Base-by-base conservation (phyloP, 2,113 vertebrate genomes). In the Kryptolebias marmoratus region DNA sequence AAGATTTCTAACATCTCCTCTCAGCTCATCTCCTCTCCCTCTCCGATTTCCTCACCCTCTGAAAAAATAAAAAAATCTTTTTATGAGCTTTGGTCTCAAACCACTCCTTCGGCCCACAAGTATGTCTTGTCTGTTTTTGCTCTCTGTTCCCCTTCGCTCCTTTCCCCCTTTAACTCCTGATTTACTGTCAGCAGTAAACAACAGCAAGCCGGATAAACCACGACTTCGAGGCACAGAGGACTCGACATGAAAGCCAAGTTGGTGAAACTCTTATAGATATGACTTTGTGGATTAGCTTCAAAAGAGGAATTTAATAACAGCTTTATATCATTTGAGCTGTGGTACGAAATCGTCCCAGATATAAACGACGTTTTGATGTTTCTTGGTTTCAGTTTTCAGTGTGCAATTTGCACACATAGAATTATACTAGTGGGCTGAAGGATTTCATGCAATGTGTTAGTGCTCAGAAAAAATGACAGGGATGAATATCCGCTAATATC, bases 111-210 rank as follows among this genome's bases (percentile, higher is more conserved):
- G 67, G 59, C 84, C 81, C 77, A 86, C 93, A 93, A 91, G 88
- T 88, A 93, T 93, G 87, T 89, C 77, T 87, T 76, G 63, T 90
- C 88, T 92, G 88, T 87, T 91, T 91, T 90, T 89, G 64, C 80
- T 75, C 85, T 88, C 84, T 78, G 42, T 73, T 31, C 45, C 30
- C 44, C 15, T 8, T 61, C 62, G 69, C 65, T 22, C 61, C 55
- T 66, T n/a, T 31, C 66, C 36, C 32, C 62, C 28, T 79, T 81
- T 84, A 81, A 84, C 80, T 64, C 68, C 77, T 90, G 59, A 60
- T 60, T 60, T 48, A 57, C 71, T 65, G 49, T 11, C 42, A 7
- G 12, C 44, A 1, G 73, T 57, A 83, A 83, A 83, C 69, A 79
- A 81, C 39, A 71, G 52, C 50, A 64, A 55, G 2, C 27, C 12